Base-by-base conservation (phyloP, 2,888 invertebrate genomes). In the Spatulosminthurus flaviceps region DNA sequence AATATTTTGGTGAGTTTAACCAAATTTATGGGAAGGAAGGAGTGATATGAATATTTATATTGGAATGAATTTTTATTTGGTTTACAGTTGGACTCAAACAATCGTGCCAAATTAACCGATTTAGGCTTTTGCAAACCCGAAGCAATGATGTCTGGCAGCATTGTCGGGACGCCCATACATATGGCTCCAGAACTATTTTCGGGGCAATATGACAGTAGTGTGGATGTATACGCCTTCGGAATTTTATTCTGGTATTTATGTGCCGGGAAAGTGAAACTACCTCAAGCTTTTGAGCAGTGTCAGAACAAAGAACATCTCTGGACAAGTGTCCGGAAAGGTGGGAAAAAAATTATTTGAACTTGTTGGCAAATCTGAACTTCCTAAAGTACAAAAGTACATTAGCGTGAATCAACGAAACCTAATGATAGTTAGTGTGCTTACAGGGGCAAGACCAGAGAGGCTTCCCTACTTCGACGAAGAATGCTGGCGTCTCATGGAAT, bases 171-270 rank as follows among this genome's bases (percentile, higher is more conserved):
- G 2, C 96, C 95, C 0, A 93, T 95, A 80, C 95, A 96, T 88
- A 95, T 96, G 95, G 95, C 95, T 16, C 96, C 96, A 0, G 95
- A 96, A 87, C 89, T 96, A 74, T 90, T 95, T 80, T 91, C 91
- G 19, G 94, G 95, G 0, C 91, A 91, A 81, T 95, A 95, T 86
- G 93, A 94, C 87, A 92, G 92, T 81, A 92, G 92, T 81, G 95
- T 96, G 11, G 95, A 96, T 86, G 93, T 95, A 0, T 96, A 95
- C 87, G 95, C 95, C 0, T 95, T 96, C 87, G 95, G 95, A 5
- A 93, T 96, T 80, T 88, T 95, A 61, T 95, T 95, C 88, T 95
- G 95, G 95, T 95, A 95, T 86, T 90, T 95, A 77, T 95, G 95
- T 87, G 93, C 95, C 0, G 95, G 95, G 0, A 92, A 93, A 86